Conservation (phyloP, 2,888 invertebrate genomes). For the Deroplatys truncata region DNA sequence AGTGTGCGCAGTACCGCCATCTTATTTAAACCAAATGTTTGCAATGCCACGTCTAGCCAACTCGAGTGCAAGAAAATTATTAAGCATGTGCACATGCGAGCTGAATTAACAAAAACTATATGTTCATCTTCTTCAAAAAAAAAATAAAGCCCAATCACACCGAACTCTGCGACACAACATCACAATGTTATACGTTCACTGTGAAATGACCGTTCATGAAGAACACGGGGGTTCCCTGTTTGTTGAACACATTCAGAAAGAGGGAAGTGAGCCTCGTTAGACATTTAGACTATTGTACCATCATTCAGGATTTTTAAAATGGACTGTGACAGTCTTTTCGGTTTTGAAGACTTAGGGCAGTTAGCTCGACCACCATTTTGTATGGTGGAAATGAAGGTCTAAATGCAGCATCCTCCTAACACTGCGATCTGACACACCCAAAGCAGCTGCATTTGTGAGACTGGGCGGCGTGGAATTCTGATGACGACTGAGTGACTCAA, state of each 20-base stretch:
- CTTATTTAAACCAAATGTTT: constrained; percentile 11
- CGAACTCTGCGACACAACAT: constrained; percentile 10
- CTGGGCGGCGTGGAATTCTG: no score
- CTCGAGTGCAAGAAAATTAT: neutral
- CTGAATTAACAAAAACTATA: neutral
- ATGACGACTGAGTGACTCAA: no score
- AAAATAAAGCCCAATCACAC: constrained; percentile 25
- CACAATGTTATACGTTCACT: no score
- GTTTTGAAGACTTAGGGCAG: neutral
- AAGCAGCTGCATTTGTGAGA: no score
- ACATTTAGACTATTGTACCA: neutral
- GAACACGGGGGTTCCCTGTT: constrained; percentile 7
- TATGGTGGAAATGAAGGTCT: neutral
- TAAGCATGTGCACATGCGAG: neutral
- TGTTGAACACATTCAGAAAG: constrained; percentile 18
- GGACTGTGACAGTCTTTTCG: neutral
- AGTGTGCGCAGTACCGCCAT: constrained; percentile 3
- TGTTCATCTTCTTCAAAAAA: constrained; percentile 19
- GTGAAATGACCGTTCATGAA: constrained; percentile 14
- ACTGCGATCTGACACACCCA: no score
- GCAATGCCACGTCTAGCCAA: neutral
- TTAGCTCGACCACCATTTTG: neutral
- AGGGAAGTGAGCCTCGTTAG: neutral
- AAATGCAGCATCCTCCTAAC: neutral
- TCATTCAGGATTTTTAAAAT: neutral